Evolutionary conservation across 2,797 vertebrate species (phyloP), one percentile per base, ranked within the genome.

Genomic region (Hydrocynus forskahlii): DNA sequence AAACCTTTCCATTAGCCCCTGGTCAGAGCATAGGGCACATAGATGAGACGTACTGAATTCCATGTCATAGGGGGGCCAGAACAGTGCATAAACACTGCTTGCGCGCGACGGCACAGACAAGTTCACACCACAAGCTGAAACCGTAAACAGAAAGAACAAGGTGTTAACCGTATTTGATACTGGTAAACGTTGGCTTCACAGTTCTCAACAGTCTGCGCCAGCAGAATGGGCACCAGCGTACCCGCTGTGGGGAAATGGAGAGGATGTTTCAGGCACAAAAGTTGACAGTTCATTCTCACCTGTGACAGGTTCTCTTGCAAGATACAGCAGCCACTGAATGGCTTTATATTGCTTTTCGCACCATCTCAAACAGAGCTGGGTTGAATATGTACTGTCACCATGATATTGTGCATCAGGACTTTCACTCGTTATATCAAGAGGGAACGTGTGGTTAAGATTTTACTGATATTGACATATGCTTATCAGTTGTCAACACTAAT

Each of bases 161-260:
- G 83, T 81, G 85, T 75, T 78, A 84, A 83, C 64, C 40, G 57
- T 79, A 50, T 78, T 25, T 80, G 75, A 69, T 84, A 57, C 63
- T 79, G 52, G 74, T 82, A 82, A 81, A 48, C 59, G 29, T 17
- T 40, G 52, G 52, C 43, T 77, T 68, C 62, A 14, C 38, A 38
- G 40, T 23, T 66, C 35, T 14, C n/a, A 9, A 67, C 62, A 75
- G 76, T 7, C 52, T 52, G 52, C 43, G n/a, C 57, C 3, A 17
- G 62, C 48, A 43, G 35, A 12, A 54, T 17, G 29, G 50, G 50
- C 63, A 66, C 12, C 35, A 57, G 62, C 73, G 38, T 71, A 69
- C 62, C 54, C 21, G 8, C 62, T 60, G 38, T 60, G 62, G 40
- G 38, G 62, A 12, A 74, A 50, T 13, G 50, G n/a, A 73, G 57